phyloP scores from a whole-genome alignment of 2,797 vertebrate species.

The Sebastes cheni region DNA sequence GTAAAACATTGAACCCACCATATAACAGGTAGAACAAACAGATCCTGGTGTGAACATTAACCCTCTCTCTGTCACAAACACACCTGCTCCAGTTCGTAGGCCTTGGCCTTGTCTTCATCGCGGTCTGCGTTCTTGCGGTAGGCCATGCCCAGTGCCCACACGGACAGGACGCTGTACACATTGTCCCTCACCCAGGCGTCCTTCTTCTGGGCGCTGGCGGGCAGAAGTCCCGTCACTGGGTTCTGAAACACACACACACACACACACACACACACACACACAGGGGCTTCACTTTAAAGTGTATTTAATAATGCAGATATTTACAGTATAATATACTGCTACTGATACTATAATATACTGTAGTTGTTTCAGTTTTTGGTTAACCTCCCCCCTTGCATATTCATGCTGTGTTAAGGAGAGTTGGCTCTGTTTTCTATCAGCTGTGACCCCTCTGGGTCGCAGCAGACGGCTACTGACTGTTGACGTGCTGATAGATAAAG shows the following conservation, averaged over 20 bases:
- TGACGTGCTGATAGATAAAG: conserved; percentile 53
- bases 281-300: not conserved
- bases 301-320: not conserved
- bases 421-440: not conserved
- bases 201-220: conserved; percentile 90
- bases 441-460: conserved; percentile 22
- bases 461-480: conserved; percentile 22
- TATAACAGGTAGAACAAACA: conserved; percentile 13
- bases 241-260: conserved; percentile 80
- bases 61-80: conserved; percentile 16
- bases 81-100: conserved; percentile 98
- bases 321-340: not conserved
- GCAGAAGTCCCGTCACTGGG: conserved; percentile 93
- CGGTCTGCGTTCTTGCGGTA: conserved; percentile 98
- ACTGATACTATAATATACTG: not conserved
- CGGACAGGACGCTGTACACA: conserved; percentile 94
- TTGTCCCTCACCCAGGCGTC: conserved; percentile 99
- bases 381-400: not conserved
- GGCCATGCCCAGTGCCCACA: conserved; percentile 98
- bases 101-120: conserved; percentile 98
- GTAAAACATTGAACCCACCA: not conserved
- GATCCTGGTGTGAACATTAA: conserved; percentile 1
- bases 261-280: conserved; percentile 8
- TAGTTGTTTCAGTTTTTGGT: no score
- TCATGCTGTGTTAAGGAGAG: not conserved